These are phyloP conservation scores for Meda fulgida DNA, from an alignment of 2,797 vertebrate genomes.

Conservation along the genomic window DNA sequence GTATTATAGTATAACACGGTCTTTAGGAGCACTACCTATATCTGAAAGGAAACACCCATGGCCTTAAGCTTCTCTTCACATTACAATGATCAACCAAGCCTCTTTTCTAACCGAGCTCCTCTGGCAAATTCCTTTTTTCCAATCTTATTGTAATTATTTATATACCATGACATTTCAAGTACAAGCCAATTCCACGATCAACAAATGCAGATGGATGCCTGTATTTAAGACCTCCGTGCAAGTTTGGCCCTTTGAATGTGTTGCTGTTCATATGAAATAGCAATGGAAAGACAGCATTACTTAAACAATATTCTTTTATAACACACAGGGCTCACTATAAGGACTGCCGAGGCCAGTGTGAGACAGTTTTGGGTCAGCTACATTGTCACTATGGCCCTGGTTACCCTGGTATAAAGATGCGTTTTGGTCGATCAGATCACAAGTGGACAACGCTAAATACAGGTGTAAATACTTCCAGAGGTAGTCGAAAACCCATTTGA, in stretches of 20 bases:
- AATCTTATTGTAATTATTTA: constrained; percentile 17
- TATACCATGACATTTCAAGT: background rate
- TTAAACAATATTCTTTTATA: background rate
- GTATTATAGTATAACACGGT: background rate
- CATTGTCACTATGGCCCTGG: background rate
- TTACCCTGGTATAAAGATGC: no score
- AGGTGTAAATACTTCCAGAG: no score
- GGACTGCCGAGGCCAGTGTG: background rate
- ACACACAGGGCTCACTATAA: background rate
- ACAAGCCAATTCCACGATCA: background rate
- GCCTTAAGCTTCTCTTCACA: constrained; percentile 18
- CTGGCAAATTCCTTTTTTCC: background rate
- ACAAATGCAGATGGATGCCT: background rate
- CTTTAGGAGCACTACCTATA: constrained; percentile 9
- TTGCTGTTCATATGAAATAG: background rate
- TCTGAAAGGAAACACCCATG: constrained; percentile 37
- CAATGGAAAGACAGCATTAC: background rate
- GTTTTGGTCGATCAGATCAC: no score
- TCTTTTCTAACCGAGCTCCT: constrained; percentile 14
- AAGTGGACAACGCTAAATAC: no score
- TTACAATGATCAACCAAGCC: constrained; percentile 25
- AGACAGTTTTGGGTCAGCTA: background rate
- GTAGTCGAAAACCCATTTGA: no score
- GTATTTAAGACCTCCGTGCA: background rate
- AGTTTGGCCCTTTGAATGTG: background rate